A percentile compares a stretch with the other conserved stretches of the same genome.
Evolutionary conservation across 2,888 invertebrate genomes (phyloP).

Genomic region (Epistrophe eligans): DNA sequence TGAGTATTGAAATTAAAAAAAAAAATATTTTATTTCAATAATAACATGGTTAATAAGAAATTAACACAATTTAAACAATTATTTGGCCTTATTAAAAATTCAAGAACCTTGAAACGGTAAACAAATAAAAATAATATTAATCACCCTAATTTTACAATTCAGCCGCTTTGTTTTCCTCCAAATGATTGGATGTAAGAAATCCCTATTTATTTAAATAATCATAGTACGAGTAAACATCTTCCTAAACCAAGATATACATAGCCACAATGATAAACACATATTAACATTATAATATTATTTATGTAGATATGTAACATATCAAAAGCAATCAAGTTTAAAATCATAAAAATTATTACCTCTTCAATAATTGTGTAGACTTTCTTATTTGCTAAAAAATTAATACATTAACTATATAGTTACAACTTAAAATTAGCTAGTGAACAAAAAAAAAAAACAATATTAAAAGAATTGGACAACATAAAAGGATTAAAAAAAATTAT

Average conservation of each 20-base stretch:
- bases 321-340: background rate
- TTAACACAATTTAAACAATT: too few species aligned
- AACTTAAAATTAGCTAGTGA: constrained; percentile 53
- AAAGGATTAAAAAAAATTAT: constrained; percentile 57
- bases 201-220: background rate
- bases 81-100: too few species aligned
- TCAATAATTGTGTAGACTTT: constrained; percentile 65
- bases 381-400: constrained; percentile 50
- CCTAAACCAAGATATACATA: too few species aligned
- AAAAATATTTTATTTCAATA: too few species aligned
- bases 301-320: background rate
- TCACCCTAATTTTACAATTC: too few species aligned
- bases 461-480: constrained; percentile 72
- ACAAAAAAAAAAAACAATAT: background rate
- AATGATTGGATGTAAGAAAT: background rate
- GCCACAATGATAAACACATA: constrained; percentile 63
- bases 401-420: constrained; percentile 16
- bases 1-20: too few species aligned
- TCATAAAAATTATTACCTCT: constrained; percentile 19
- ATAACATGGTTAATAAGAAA: too few species aligned
- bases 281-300: background rate
- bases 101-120: too few species aligned
- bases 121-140: too few species aligned
- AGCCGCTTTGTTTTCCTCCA: background rate
- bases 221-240: background rate